Evolutionary conservation across 2,113 vertebrate genomes (phyloP).

Genomic region (Dascyllus trimaculatus): DNA sequence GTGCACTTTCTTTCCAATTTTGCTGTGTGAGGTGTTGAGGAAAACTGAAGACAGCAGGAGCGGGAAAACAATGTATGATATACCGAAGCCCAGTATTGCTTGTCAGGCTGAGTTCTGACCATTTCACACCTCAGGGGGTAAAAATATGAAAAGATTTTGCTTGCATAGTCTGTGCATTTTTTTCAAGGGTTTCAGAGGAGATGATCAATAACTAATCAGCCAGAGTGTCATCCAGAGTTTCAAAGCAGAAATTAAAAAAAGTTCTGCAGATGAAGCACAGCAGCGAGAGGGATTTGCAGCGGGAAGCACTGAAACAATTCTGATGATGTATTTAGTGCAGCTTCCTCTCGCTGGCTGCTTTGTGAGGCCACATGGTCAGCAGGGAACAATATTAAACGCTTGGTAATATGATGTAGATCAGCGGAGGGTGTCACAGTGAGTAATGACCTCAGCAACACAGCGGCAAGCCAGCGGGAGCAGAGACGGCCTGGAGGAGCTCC

Average conservation of each 20-base stretch:
- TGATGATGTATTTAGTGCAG: conserved; percentile 42
- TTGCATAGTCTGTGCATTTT: conserved; percentile 32
- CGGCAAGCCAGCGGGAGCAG: conserved; percentile 41
- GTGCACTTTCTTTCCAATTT: conserved; percentile 36
- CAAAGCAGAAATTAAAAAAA: conserved; percentile 25
- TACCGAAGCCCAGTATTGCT: conserved; percentile 11
- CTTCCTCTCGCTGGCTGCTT: conserved; percentile 26
- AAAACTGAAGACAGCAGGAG: conserved; percentile 6
- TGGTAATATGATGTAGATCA: conserved; percentile 73
- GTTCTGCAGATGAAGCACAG: conserved; percentile 27
- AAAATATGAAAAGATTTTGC: conserved; percentile 30
- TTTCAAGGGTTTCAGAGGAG: conserved; percentile 9
- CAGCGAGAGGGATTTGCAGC: not conserved
- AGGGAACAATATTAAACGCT: conserved; percentile 62
- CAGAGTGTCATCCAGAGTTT: conserved; percentile 30
- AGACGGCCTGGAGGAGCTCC: conserved; percentile 47
- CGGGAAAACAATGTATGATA: not conserved
- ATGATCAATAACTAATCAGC: conserved; percentile 58
- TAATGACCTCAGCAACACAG: conserved; percentile 69
- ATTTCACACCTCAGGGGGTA: conserved; percentile 23
- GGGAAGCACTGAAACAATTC: conserved; percentile 13
- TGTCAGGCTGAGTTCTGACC: conserved; percentile 17
- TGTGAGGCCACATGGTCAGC: conserved; percentile 49
- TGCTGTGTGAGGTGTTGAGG: not conserved
- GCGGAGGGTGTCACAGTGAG: conserved; percentile 72